Evolutionary conservation across 2,888 invertebrate species (phyloP), one percentile per base, ranked within the genome.

Genomic region (Cabera pusaria): DNA sequence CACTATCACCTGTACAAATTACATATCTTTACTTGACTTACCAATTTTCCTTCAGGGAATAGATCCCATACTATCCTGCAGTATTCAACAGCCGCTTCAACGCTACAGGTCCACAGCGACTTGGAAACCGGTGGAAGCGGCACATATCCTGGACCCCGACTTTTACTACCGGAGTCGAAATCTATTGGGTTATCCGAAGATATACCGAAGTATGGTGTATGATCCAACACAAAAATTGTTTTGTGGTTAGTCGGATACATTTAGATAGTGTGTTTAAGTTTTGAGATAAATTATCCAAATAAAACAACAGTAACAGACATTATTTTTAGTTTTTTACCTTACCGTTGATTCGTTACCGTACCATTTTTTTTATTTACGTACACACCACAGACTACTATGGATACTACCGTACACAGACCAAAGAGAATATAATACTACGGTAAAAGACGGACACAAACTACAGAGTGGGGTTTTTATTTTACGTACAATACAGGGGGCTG

Each of bases 61-160:
- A 99, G 90, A 81, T 99, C 99, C 96, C 97, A 98, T 0, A 98
- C 96, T 56, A 99, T 96, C 10, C 99, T 92, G 61, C 98, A 97
- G 72, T 98, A 99, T 79, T 99, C 99, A 41, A 98, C 92, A 0
- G 97, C 95, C 1, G 97, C 95, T 89, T 99, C 99, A 0, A 98
- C 96, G 52, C 96, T 95, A 64, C 96, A 97, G 0, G 98, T 98
- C 99, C 99, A 99, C 33, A 99, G 75, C 0, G 97, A 95, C 81
- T 99, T 99, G 46, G 93, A 94, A 44, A 98, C 94, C 1, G 97
- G 96, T 3, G 95, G 93, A 22, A 96, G 86, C 0, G 94, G 95
- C 34, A 95, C 94, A 56, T 93, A 91, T 32, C 93, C 93, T 7
- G 93, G 91, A 1, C 92, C 91, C 34, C 95, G 91, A 45, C 91